Percentiles rank a stretch among this genome's conserved stretches.
phyloP scores from a whole-genome alignment of 2,797 vertebrate species.

The Pangasius mekongensis region DNA sequence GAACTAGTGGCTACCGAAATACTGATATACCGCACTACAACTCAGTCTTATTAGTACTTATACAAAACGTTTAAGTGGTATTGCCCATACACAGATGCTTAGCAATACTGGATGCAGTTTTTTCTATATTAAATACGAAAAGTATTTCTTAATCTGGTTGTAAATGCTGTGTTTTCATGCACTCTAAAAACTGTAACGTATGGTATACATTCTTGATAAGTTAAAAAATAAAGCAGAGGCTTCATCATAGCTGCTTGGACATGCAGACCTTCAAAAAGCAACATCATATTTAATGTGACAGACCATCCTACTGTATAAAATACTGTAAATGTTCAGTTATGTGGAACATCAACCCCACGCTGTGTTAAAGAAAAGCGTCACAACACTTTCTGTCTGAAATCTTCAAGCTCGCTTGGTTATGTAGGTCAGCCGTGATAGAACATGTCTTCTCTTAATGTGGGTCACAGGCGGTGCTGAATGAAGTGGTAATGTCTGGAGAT shows the following conservation, averaged over 20 bases:
- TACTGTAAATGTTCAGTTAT: slow-evolving; percentile 70
- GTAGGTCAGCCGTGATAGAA: slow-evolving; percentile 77
- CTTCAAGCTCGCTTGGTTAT: slow-evolving; percentile 76
- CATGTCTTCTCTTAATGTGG: slow-evolving; percentile 70
- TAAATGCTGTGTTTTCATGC: neutral
- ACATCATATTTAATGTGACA: slow-evolving; percentile 70
- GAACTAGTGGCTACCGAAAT: slow-evolving; percentile 25
- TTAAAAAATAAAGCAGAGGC: neutral
- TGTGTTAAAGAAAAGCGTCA: slow-evolving; percentile 19
- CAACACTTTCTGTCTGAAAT: slow-evolving; percentile 63
- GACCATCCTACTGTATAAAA: slow-evolving; percentile 60
- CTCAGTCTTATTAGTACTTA: slow-evolving; percentile 4
- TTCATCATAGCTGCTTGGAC: neutral
- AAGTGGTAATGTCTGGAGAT: slow-evolving; percentile 64
- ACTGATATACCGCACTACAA: slow-evolving; percentile 25
- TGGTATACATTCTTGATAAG: neutral
- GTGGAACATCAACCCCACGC: slow-evolving; percentile 40
- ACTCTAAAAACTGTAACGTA: neutral
- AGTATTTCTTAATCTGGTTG: neutral
- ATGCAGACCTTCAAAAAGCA: neutral
- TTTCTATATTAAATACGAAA: neutral
- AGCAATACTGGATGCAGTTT: neutral
- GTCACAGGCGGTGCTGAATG: slow-evolving; percentile 66
- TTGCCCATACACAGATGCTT: neutral
- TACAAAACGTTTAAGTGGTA: neutral